Base-by-base conservation (phyloP, 2,113 vertebrate genomes). In the Cygnus buccinator region DNA sequence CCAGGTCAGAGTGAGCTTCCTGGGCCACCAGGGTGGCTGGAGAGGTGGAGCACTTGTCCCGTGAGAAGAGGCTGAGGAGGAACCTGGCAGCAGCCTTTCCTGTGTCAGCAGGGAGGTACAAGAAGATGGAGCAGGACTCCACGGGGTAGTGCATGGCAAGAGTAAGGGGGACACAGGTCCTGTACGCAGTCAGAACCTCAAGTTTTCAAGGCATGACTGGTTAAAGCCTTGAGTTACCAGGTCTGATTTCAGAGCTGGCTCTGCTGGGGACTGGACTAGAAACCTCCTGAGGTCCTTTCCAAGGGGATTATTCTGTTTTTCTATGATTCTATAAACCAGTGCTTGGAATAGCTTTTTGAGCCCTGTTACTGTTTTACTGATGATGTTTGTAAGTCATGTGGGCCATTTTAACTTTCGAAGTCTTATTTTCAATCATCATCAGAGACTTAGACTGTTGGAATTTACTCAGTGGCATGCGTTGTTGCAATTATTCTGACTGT, bases 351-450 rank as follows among this genome's bases (percentile, higher is more conserved):
- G 14, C 13, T 46, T 75, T 33, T 20, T 62, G 55, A 75, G n/a
- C 35, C 11, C 29, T 66, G 10, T 54, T 29, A 52, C 13, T 33
- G 9, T 72, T 11, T 78, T 81, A 26, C 4, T 57, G 52, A 46
- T 50, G 21, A 3, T 81, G 9, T 65, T 87, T 7, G 0, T 57
- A 67, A 41, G 8, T 31, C 1, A 0, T 76, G 44, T 66, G 29
- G 19, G 81, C 15, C 82, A 8, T 81, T 88, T 66, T 79, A 75
- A 76, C 39, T 31, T 78, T 66, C 7, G 17, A 57, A 62, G 25
- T 52, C 28, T 85, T 19, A 41, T 0, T 70, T 79, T 87, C 35
- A 85, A 3, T n/a, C 10, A 4, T 86, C 35, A 31, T 58, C 73
- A 61, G 52, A 9, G 23, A 48, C 7, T 26, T 77, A 59, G 25